Base-by-base conservation (phyloP, 2,888 invertebrate species). In the Tribolium freemani region DNA sequence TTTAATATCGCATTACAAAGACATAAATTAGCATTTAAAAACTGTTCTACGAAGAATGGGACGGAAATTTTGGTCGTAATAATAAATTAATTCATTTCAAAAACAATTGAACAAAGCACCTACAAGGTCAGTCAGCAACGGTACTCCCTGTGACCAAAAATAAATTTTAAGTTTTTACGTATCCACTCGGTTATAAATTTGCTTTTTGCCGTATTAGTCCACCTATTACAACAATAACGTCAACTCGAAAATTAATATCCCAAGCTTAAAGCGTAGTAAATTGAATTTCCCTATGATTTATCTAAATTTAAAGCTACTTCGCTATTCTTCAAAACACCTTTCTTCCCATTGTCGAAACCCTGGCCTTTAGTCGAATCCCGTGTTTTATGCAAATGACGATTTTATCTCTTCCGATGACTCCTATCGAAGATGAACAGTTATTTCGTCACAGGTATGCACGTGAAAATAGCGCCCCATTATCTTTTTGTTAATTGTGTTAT, bases 401-500 rank as follows among this genome's bases (percentile, higher is more conserved):
- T 11, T 48, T 48, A 48, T 48, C 48, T 48, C 46, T 46, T 46
- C n/a, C 13, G 13, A 11, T 48, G 38, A 31, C 31, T 31, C 31
- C 13, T 48, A 48, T 48, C 16, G 48, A 48, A 48, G 48, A 31
- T n/a, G 50, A 46, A 63, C 63, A 48, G 63, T 63, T 63, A 63
- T 63, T 16, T 31, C 63, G 63, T 63, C 51, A 63, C 63, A 63
- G 51, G 63, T 63, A 63, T 63, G 63, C 31, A 26, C 38, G 31
- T 13, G 21, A 63, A 63, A 63, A 50, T 50, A 50, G 63, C 44
- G 31, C 30, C 9, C 21, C 50, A 50, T 63, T 51, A 50, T 63
- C 48, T 63, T 48, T 66, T 46, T 66, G 66, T 66, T 66, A 66
- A 66, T 66, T 66, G 66, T 66, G 54, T 21, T 11, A 51, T 21